A percentile compares a stretch with the other conserved stretches of the same genome.
Conservation (phyloP, 2,113 vertebrate species). For the Anser cygnoides region DNA sequence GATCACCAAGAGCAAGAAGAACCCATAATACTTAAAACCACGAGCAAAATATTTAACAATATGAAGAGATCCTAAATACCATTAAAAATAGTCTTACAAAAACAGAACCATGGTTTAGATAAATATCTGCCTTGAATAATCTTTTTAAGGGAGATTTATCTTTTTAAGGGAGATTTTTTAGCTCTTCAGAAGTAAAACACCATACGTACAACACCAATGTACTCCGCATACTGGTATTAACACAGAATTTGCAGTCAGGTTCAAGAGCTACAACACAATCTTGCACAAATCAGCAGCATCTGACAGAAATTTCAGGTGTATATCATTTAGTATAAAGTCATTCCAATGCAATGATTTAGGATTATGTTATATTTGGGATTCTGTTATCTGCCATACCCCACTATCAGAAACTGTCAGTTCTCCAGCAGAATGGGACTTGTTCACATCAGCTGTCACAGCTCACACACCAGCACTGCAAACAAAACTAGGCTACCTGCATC, state of each 20-base stretch:
- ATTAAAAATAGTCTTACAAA: neutral
- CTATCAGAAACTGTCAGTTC: neutral
- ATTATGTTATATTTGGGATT: neutral
- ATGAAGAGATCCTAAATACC: neutral
- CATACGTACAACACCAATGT: fast-evolving
- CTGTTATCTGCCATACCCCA: neutral
- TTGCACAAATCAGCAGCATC: neutral
- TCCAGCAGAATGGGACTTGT: neutral
- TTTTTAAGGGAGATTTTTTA: neutral
- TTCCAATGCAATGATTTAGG: neutral
- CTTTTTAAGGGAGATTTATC: neutral
- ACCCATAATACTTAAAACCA: neutral
- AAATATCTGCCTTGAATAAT: neutral
- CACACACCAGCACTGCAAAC: neutral
- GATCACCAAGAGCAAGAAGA: neutral
- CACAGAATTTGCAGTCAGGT: neutral
- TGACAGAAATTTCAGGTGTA: neutral
- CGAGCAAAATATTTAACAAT: neutral
- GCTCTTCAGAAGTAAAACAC: neutral
- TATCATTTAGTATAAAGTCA: neutral
- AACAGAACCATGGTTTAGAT: neutral
- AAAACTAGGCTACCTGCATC: neutral
- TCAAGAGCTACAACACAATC: neutral
- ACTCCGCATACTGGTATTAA: neutral
- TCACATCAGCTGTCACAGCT: neutral